Percentiles rank a stretch among this genome's conserved stretches.
Evolutionary conservation across 2,888 invertebrate species (phyloP).

Genomic region (Nomada ferruginata): DNA sequence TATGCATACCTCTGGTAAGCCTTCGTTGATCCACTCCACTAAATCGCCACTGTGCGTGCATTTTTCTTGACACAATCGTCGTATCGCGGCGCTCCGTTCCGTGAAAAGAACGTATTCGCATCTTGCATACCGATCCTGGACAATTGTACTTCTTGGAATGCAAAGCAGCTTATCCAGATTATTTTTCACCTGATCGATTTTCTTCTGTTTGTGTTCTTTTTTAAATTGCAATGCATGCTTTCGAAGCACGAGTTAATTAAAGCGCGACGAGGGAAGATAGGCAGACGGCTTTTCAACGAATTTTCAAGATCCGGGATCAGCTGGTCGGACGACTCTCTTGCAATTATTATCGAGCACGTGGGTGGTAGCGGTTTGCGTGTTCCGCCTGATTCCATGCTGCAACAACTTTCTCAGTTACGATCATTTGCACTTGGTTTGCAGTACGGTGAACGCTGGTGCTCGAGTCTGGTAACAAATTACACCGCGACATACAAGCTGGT

Average conservation of each 20-base stretch:
- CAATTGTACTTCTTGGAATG: background rate
- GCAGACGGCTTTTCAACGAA: constrained; percentile 43
- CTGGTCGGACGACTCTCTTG: constrained; percentile 45
- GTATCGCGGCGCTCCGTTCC: background rate
- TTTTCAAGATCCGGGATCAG: constrained; percentile 67
- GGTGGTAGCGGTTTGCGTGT: constrained; percentile 57
- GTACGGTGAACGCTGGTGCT: constrained; percentile 19
- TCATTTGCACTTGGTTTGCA: constrained; percentile 15
- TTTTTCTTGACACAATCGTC: background rate
- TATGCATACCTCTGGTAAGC: background rate
- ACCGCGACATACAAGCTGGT: background rate
- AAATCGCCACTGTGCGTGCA: background rate
- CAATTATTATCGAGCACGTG: constrained; percentile 58
- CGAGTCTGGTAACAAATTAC: constrained; percentile 2
- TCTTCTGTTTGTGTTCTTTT: background rate
- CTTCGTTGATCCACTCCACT: background rate
- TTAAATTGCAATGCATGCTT: background rate
- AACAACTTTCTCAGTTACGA: constrained; percentile 39
- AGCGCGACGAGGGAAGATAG: constrained; percentile 38
- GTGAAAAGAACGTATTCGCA: background rate
- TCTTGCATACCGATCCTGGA: constrained; percentile 5
- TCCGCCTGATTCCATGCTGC: constrained; percentile 39
- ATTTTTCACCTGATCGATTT: background rate
- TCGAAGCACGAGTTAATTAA: constrained; percentile 30
- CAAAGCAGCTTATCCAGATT: background rate